Percentiles rank a stretch among this genome's conserved stretches.
phyloP scores from a whole-genome alignment of 2,113 vertebrate genomes.

The Oxyruncus cristatus region DNA sequence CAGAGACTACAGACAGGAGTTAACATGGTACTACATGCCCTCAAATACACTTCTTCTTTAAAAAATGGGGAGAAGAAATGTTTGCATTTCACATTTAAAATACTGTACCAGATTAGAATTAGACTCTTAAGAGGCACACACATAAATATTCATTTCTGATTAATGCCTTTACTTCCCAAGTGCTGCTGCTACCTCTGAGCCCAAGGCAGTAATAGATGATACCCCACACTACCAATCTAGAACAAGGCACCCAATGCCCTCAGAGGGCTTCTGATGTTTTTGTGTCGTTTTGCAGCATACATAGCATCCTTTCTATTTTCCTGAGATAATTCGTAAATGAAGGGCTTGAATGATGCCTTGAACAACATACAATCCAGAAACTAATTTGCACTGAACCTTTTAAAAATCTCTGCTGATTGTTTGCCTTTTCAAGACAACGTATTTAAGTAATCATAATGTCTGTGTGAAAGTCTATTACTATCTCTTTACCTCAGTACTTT shows the following conservation, averaged over 20 bases:
- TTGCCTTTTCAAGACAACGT: neutral
- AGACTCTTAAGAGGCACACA: neutral
- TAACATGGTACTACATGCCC: accelerated
- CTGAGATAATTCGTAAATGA: neutral
- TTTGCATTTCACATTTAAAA: neutral
- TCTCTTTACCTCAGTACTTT: neutral
- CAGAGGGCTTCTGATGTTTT: neutral
- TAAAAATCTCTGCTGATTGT: neutral
- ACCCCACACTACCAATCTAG: neutral
- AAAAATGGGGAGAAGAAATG: neutral
- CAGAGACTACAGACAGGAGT: neutral
- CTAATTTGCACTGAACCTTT: neutral
- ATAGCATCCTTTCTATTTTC: neutral
- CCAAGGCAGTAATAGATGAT: accelerated
- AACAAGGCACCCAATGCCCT: neutral
- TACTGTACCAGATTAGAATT: neutral
- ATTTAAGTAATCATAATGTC: neutral
- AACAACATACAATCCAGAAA: neutral
- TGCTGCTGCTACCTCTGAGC: neutral
- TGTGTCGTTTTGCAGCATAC: neutral
- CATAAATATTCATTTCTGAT: neutral
- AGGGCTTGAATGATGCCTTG: neutral
- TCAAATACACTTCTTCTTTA: neutral
- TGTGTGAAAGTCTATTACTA: neutral
- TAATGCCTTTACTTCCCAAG: neutral